Conservation (phyloP, 1,140 invertebrate genomes). For the Ruditapes philippinarum region DNA sequence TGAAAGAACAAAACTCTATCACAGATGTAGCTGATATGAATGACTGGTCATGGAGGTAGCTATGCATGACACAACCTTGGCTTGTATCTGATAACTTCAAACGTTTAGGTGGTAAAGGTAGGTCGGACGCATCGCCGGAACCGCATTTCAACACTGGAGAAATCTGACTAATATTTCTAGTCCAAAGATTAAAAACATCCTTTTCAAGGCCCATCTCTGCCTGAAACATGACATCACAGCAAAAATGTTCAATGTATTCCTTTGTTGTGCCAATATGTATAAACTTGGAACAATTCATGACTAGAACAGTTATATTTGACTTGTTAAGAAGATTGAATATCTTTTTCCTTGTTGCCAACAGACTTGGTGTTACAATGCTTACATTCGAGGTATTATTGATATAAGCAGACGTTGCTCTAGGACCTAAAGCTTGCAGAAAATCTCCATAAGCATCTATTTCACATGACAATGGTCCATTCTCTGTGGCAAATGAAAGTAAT, state of each 20-base stretch:
- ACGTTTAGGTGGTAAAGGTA: not conserved
- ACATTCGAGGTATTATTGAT: conserved; percentile 82
- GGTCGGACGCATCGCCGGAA: not conserved
- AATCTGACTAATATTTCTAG: conserved; percentile 46
- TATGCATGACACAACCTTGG: conserved; percentile 84
- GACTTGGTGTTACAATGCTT: conserved; percentile 69
- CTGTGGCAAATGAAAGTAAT: conserved; percentile 83
- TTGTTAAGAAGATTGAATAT: conserved; percentile 83
- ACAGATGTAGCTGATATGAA: conserved; percentile 75
- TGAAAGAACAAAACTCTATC: conserved; percentile 86
- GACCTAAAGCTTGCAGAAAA: conserved; percentile 87
- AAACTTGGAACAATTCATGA: conserved; percentile 87
- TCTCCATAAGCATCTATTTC: conserved; percentile 88
- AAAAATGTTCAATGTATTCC: conserved; percentile 86
- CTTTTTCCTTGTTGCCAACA: conserved; percentile 77
- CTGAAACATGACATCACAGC: conserved; percentile 79
- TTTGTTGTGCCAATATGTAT: conserved; percentile 87
- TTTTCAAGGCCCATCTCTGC: conserved; percentile 78
- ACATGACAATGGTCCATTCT: conserved; percentile 80
- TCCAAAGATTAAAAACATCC: conserved; percentile 79
- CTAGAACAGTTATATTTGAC: conserved; percentile 82
- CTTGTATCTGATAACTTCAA: conserved; percentile 54
- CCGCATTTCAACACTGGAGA: not conserved
- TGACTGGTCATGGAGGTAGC: conserved; percentile 68
- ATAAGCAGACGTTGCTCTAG: conserved; percentile 80